Evolutionary conservation across 2,113 vertebrate genomes (phyloP).

Genomic region (Tupaia chinensis): DNA sequence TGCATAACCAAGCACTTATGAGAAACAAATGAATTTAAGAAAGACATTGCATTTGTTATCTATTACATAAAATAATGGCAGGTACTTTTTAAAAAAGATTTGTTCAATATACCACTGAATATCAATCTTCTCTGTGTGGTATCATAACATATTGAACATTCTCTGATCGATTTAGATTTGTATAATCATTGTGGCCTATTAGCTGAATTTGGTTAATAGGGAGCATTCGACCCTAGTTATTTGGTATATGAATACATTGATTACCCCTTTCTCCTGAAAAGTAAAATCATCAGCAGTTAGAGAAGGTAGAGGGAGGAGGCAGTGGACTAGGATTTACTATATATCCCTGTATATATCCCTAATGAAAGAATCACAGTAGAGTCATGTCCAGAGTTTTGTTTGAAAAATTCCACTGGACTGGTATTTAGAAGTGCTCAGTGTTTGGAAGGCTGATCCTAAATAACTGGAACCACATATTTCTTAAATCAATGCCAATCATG

Average conservation of each 20-base stretch:
- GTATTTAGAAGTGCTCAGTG: background rate
- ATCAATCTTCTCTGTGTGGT: background rate
- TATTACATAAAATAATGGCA: background rate
- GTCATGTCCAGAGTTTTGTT: background rate
- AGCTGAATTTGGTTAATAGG: constrained; percentile 27
- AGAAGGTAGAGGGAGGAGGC: background rate
- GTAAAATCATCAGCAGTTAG: constrained; percentile 17
- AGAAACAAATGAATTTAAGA: constrained; percentile 23
- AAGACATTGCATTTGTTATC: background rate
- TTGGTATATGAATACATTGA: constrained; percentile 19
- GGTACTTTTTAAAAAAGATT: background rate
- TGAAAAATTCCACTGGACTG: background rate
- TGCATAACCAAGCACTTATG: constrained; percentile 63
- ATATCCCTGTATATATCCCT: background rate
- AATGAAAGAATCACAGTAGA: background rate
- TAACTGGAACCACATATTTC: constrained; percentile 28
- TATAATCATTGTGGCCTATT: background rate
- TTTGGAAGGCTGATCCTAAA: background rate
- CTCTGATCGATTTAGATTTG: background rate
- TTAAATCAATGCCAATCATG: background rate
- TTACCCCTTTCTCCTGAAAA: background rate
- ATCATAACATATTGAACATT: constrained; percentile 1
- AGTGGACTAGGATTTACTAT: background rate
- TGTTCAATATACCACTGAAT: background rate
- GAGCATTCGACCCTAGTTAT: constrained; percentile 28